These are phyloP conservation scores for Ceriagrion tenellum DNA, from an alignment of 2,888 invertebrate species.

Conservation along the genomic window DNA sequence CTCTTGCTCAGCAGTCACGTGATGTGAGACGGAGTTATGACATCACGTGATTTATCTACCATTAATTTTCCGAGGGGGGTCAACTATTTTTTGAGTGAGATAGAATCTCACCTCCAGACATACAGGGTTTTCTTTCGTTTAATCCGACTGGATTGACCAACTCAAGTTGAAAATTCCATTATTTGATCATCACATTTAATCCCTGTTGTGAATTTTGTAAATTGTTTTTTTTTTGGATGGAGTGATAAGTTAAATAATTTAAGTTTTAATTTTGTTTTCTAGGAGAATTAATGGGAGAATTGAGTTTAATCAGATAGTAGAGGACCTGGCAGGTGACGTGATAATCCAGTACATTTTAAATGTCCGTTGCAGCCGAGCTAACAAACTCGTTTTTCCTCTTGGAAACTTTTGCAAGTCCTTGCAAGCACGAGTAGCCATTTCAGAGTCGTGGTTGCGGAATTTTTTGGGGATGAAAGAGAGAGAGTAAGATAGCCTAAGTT, in stretches of 20 bases:
- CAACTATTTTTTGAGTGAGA: not conserved
- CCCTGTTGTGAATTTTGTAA: not conserved
- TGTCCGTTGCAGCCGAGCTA: not conserved
- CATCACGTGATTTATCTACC: not conserved
- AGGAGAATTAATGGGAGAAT: not conserved
- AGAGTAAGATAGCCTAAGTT: not conserved
- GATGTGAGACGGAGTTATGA: not conserved
- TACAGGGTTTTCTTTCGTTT: not conserved
- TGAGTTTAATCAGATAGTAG: not conserved
- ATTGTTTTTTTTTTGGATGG: not conserved
- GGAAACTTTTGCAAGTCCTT: not conserved
- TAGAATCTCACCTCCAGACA: not conserved
- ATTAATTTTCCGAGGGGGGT: slow-evolving; percentile 8
- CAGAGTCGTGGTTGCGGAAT: not conserved
- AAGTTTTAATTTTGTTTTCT: not conserved
- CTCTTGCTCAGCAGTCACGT: not conserved
- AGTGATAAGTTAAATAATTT: not conserved
- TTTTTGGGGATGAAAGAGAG: not conserved
- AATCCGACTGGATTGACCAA: not conserved
- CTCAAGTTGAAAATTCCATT: not conserved
- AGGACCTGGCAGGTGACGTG: not conserved
- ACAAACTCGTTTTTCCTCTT: not conserved
- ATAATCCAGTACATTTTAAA: not conserved
- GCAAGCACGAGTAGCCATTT: not conserved
- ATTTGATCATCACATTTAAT: not conserved